Conservation (phyloP, 2,797 vertebrate genomes). For the Telmatherina bonti region DNA sequence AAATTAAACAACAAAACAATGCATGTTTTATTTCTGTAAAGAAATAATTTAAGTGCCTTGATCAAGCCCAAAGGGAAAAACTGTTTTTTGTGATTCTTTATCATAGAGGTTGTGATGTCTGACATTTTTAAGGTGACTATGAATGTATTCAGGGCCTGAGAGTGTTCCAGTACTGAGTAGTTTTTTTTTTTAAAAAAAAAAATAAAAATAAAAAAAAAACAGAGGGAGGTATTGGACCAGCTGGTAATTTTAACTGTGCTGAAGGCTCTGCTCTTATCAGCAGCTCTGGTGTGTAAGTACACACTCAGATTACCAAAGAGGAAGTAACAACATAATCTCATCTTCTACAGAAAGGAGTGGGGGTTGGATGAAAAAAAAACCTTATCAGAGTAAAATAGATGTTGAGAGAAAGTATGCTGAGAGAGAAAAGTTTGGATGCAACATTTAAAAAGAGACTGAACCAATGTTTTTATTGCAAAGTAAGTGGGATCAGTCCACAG, state of each 20-base stretch:
- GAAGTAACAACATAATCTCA: slow-evolving; percentile 67
- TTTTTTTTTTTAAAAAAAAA: slow-evolving; percentile 43
- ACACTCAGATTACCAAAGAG: slow-evolving; percentile 73
- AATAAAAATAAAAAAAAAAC: no score
- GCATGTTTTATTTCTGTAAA: slow-evolving; percentile 90
- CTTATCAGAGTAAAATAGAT: slow-evolving; percentile 30
- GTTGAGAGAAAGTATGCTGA: slow-evolving; percentile 1
- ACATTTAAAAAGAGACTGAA: slow-evolving; percentile 16
- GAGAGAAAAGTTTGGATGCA: slow-evolving; percentile 14
- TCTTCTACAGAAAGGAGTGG: slow-evolving; percentile 35
- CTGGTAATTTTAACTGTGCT: slow-evolving; percentile 27
- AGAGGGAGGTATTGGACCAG: slow-evolving; percentile 35
- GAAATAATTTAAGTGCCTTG: slow-evolving; percentile 93
- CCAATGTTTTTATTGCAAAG: slow-evolving; percentile 29
- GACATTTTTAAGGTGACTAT: slow-evolving; percentile 46
- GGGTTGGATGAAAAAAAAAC: slow-evolving; percentile 31
- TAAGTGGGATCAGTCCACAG: slow-evolving; percentile 2
- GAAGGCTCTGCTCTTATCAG: slow-evolving; percentile 62
- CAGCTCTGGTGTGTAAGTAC: slow-evolving; percentile 40
- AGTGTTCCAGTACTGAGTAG: slow-evolving; percentile 48
- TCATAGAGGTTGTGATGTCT: slow-evolving; percentile 75
- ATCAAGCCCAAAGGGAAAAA: slow-evolving; percentile 85
- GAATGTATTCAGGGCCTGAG: slow-evolving; percentile 63
- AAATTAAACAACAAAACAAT: slow-evolving; percentile 77
- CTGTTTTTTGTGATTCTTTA: slow-evolving; percentile 80